Conservation (phyloP, 2,113 vertebrate genomes). For the Mobula birostris region DNA sequence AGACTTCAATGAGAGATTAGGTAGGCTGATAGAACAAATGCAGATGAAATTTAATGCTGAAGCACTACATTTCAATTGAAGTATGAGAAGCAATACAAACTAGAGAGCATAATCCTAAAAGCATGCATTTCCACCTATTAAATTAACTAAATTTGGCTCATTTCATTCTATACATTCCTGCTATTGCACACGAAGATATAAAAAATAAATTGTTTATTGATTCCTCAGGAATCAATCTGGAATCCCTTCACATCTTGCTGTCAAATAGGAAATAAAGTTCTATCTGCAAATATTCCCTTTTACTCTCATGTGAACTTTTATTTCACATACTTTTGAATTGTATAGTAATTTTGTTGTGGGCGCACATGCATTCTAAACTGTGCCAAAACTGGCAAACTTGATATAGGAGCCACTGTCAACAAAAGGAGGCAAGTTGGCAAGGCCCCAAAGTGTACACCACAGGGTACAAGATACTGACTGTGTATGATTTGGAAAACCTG, state of each 20-base stretch:
- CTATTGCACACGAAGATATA: too few relatives aligned
- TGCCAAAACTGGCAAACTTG: background rate
- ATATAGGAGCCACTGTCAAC: background rate
- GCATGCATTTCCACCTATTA: too few relatives aligned
- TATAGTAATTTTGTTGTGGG: too few relatives aligned
- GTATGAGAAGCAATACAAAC: background rate
- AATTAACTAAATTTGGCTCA: too few relatives aligned
- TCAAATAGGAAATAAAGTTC: background rate
- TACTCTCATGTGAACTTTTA: background rate
- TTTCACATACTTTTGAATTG: background rate
- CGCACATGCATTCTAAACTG: background rate
- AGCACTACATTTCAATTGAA: background rate
- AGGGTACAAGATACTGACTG: background rate
- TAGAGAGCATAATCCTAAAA: background rate
- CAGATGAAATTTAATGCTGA: background rate
- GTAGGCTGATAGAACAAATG: background rate
- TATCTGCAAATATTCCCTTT: background rate
- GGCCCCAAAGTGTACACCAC: background rate
- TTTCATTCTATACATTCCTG: too few relatives aligned
- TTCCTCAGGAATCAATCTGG: too few relatives aligned
- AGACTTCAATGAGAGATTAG: background rate
- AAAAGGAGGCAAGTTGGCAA: background rate
- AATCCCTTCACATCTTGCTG: background rate
- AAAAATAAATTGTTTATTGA: too few relatives aligned
- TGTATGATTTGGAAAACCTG: background rate